A percentile compares a stretch with the other conserved stretches of the same genome.
phyloP scores from a whole-genome alignment of 1,140 invertebrate genomes.

The Chrysopa pallens region DNA sequence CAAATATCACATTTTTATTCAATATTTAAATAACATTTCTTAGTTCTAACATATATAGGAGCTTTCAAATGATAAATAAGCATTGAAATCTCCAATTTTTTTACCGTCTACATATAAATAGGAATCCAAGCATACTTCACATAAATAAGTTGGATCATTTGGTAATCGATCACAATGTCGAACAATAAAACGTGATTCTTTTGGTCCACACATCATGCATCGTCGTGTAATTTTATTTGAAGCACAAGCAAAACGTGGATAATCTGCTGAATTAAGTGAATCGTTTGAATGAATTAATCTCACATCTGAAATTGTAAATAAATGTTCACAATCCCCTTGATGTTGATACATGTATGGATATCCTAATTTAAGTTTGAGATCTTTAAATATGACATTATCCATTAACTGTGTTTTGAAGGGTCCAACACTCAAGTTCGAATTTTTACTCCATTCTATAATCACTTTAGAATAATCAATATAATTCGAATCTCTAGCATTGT shows the following conservation, averaged over 20 bases:
- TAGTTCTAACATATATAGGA: too few species aligned
- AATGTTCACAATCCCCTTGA: conserved; percentile 78
- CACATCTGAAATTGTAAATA: conserved; percentile 57
- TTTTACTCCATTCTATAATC: too few species aligned
- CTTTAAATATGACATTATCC: too few species aligned
- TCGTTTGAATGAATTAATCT: conserved; percentile 32
- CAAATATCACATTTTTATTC: too few species aligned
- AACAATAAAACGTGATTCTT: conserved; percentile 36
- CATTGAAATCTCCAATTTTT: conserved; percentile 35
- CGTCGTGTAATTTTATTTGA: conserved; percentile 20
- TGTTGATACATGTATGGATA: conserved; percentile 59
- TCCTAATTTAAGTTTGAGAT: conserved; percentile 1
- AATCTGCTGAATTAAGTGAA: conserved; percentile 21
- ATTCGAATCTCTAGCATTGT: too few species aligned
- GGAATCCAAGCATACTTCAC: conserved; percentile 38
- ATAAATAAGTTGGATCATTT: conserved; percentile 45
- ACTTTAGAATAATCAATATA: too few species aligned
- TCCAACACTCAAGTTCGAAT: too few species aligned
- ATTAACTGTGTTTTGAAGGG: too few species aligned
- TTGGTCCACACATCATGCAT: conserved; percentile 32
- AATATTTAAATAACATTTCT: too few species aligned
- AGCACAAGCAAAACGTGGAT: conserved; percentile 29
- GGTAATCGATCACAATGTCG: conserved; percentile 34
- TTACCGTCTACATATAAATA: conserved; percentile 42
- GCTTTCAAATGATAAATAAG: conserved; percentile 22